Evolutionary conservation across 2,797 vertebrate species (phyloP).

Genomic region (Adrianichthys oophorus): DNA sequence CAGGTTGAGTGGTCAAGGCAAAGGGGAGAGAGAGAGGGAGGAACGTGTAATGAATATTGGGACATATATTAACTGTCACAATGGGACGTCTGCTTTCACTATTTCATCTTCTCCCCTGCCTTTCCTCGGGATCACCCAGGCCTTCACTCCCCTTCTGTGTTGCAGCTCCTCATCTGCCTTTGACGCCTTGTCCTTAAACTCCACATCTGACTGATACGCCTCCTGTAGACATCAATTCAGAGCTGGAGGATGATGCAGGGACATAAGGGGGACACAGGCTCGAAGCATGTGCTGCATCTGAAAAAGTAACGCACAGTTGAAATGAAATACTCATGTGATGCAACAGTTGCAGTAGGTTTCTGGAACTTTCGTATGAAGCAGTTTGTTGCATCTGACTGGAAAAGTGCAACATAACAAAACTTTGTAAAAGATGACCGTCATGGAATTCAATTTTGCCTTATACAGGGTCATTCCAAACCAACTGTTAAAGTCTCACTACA

Average conservation of each 20-base stretch:
- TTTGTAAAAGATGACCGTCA: too few species aligned
- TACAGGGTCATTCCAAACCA: too few species aligned
- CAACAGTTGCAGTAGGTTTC: too few species aligned
- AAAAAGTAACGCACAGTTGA: too few species aligned
- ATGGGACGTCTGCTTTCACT: conserved; percentile 49
- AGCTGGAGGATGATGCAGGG: neutral
- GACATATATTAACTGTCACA: conserved; percentile 57
- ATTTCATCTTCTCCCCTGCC: conserved; percentile 32
- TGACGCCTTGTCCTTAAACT: conserved; percentile 8
- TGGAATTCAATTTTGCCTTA: too few species aligned
- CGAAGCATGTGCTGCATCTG: too few species aligned
- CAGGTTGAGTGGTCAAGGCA: conserved; percentile 42
- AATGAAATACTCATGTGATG: too few species aligned
- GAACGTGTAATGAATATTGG: conserved; percentile 59
- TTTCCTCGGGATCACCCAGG: conserved; percentile 42
- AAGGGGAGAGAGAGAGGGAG: conserved; percentile 20
- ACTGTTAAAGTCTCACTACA: too few species aligned
- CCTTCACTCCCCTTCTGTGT: conserved; percentile 31
- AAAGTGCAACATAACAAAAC: too few species aligned
- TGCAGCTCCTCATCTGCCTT: conserved; percentile 14
- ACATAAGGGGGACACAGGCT: neutral
- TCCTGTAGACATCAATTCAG: conserved; percentile 1
- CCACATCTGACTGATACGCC: conserved; percentile 15
- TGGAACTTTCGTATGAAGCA: too few species aligned
- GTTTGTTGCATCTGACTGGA: too few species aligned